Evolutionary conservation across 2,797 vertebrate species (phyloP), one percentile per base, ranked within the genome.

Genomic region (Apogon talboti): DNA sequence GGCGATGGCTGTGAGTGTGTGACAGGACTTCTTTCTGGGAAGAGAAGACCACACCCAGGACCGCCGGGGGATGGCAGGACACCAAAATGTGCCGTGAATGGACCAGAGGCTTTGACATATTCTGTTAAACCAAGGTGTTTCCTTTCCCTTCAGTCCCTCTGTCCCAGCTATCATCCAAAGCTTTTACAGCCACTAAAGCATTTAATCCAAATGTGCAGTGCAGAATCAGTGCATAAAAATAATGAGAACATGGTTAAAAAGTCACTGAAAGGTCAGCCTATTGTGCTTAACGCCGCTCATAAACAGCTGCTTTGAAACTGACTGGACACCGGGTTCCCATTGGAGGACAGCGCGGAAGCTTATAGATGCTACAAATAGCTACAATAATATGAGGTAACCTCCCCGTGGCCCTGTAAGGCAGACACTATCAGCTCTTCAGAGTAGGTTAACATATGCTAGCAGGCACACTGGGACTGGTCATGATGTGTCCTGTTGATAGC

Each of bases 331-430:
- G 12, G 74, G 70, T 58, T 73, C 73, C 58, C 54, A 42, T 74
- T 79, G 24, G 11, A 60, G 65, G 57, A 33, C 74, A 61, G 59
- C 49, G 12, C 47, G 37, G 66, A 75, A 57, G 84, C 70, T 57
- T 87, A 79, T 86, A 82, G 84, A 88, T 66, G 66, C 86, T 66
- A 66, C 81, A 86, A 87, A 91, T 83, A 86, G 84, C 79, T 71
- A 64, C 85, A 81, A 64, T 76, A 84, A 73, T 71, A 78, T 84
- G 67, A 83, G 81, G 68, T 82, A 83, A 86, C 76, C 60, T 79
- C 85, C 80, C 83, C 28, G 41, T 55, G 78, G 81, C 53, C 79
- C 71, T 13, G 47, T 75, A 30, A 78, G 49, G 52, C 68, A 60
- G 66, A 77, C 64, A 52, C 30, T 75, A 52, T 67, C 53, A 72